These are phyloP conservation scores for Aphaenogaster rudis DNA, from an alignment of 1,140 invertebrate species.

Conservation along the genomic window DNA sequence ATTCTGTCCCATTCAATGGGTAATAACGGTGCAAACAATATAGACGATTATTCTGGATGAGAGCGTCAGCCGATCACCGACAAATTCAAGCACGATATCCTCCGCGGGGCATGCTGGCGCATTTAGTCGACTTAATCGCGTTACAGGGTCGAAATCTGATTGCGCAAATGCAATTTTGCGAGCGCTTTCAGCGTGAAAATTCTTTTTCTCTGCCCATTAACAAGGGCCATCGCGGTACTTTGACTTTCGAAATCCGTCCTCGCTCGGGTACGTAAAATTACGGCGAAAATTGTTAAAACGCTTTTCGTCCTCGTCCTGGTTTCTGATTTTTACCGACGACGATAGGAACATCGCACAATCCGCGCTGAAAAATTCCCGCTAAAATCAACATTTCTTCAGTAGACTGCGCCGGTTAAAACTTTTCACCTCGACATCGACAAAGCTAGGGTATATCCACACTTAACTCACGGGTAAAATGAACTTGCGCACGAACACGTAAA, in stretches of 20 bases:
- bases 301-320: constrained; percentile 3
- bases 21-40: constrained; percentile 51
- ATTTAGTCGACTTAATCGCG: constrained; percentile 67
- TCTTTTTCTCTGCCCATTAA: constrained; percentile 59
- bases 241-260: constrained; percentile 45
- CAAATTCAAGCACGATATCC: constrained; percentile 64
- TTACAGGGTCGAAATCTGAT: constrained; percentile 69
- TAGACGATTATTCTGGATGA: constrained; percentile 57
- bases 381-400: constrained; percentile 67
- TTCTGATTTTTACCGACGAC: constrained; percentile 47
- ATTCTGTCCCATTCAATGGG: constrained; percentile 33
- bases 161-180: constrained; percentile 69
- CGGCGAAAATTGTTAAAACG: constrained; percentile 42
- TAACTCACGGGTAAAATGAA: constrained; percentile 64
- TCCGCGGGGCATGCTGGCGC: constrained; percentile 30
- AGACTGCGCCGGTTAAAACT: constrained; percentile 48
- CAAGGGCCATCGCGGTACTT: constrained; percentile 14
- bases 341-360: constrained; percentile 44
- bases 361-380: constrained; percentile 33
- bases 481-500: constrained; percentile 47
- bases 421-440: constrained; percentile 40
- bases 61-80: constrained; percentile 37
- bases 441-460: constrained; percentile 1
- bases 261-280: constrained; percentile 44
- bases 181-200: constrained; percentile 68